A percentile compares a stretch with the other conserved stretches of the same genome.
Conservation (phyloP, 2,113 vertebrate genomes). For the Sinocyclocheilus grahami region DNA sequence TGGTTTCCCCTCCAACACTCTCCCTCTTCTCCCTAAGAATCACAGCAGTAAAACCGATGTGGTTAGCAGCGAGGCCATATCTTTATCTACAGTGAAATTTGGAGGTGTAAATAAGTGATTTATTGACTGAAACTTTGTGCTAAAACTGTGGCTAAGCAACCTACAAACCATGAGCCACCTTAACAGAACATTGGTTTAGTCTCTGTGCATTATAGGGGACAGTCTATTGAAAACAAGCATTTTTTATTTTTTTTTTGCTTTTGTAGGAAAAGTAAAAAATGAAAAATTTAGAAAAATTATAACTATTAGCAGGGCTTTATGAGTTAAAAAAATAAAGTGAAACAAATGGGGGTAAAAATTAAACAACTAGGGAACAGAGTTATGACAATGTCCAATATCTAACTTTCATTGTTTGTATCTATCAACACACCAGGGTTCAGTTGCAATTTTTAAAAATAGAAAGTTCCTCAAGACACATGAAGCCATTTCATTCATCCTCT, state of each 20-base stretch:
- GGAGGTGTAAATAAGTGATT: conserved; percentile 45
- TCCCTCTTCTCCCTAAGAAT: conserved; percentile 3
- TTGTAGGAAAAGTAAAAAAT: background rate
- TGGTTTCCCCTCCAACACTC: conserved; percentile 52
- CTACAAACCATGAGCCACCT: conserved; percentile 38
- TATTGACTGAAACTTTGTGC: conserved; percentile 46
- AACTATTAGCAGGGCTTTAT: background rate
- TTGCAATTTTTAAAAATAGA: background rate
- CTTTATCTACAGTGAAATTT: conserved; percentile 53
- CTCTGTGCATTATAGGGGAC: background rate
- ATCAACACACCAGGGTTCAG: conserved; percentile 7
- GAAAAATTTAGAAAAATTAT: no score
- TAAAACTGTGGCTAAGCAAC: background rate
- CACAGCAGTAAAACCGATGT: conserved; percentile 15
- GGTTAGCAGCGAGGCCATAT: conserved; percentile 35
- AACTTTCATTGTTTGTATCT: conserved; percentile 30
- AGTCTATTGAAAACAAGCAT: background rate
- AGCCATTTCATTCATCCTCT: conserved; percentile 14
- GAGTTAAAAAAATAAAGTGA: background rate
- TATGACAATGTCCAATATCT: conserved; percentile 39
- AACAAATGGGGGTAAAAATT: background rate
- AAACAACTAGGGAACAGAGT: background rate
- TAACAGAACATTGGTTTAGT: conserved; percentile 58
- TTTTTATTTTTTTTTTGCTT: background rate
- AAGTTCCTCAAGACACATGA: conserved; percentile 51